Percentiles rank a stretch among this genome's conserved stretches.
Conservation (phyloP, 2,888 invertebrate genomes). For the Megamerina dolium region DNA sequence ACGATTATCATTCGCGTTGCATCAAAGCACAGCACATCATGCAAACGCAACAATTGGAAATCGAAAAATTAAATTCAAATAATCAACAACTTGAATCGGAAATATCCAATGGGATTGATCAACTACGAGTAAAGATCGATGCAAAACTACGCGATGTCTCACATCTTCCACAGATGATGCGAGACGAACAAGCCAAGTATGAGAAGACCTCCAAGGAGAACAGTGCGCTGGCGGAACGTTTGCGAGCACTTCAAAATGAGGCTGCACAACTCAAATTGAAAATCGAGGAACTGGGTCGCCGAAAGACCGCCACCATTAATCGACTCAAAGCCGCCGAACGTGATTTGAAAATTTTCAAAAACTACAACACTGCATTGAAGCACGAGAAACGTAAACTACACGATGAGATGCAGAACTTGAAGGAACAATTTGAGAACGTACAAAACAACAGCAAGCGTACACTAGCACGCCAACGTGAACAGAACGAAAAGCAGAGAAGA, state of each 20-base stretch:
- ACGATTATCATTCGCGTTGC: constrained; percentile 41
- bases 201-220: constrained; percentile 39
- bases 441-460: constrained; percentile 36
- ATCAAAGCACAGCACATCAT: constrained; percentile 42
- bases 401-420: constrained; percentile 33
- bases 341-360: constrained; percentile 42
- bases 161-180: constrained; percentile 38
- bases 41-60: constrained; percentile 42
- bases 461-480: constrained; percentile 42
- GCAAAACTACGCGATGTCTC: constrained; percentile 38
- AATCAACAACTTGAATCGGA: constrained; percentile 42
- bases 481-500: constrained; percentile 40
- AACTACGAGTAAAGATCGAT: constrained; percentile 38
- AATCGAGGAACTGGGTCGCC: constrained; percentile 39
- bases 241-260: constrained; percentile 32
- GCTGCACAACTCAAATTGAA: constrained; percentile 31
- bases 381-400: constrained; percentile 37
- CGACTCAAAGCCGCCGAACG: constrained; percentile 38
- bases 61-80: constrained; percentile 39
- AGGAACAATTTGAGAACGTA: constrained; percentile 34
- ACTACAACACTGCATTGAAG: constrained; percentile 37
- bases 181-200: constrained; percentile 38
- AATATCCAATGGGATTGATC: constrained; percentile 36
- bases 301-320: constrained; percentile 31
- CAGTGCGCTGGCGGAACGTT: constrained; percentile 31